A percentile compares a stretch with the other conserved stretches of the same genome.
Conservation (phyloP, 2,113 vertebrate genomes). For the Centrocercus urophasianus region DNA sequence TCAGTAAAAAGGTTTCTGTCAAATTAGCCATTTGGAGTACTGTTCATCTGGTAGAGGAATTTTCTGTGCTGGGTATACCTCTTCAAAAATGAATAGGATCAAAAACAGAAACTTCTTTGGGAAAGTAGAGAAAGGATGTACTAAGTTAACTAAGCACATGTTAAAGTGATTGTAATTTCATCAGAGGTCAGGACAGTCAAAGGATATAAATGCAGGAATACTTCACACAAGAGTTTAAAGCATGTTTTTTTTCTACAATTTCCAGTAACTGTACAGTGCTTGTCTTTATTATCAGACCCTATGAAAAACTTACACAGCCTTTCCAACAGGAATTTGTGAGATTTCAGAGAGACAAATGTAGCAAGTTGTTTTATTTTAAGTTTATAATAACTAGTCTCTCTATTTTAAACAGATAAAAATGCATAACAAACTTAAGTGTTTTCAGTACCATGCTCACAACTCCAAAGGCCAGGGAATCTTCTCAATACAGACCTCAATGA, state of each 20-base stretch:
- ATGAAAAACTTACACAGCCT: not conserved
- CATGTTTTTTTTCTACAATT: not conserved
- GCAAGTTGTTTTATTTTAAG: constrained; percentile 37
- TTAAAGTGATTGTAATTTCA: not conserved
- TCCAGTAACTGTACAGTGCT: not conserved
- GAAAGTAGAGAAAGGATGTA: not conserved
- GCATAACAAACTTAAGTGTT: not conserved
- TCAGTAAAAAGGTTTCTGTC: not conserved
- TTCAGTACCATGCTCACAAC: not conserved
- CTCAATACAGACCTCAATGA: not conserved
- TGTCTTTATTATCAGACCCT: not conserved
- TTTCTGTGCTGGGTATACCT: not conserved
- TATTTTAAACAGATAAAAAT: constrained; percentile 15
- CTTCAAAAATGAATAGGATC: not conserved
- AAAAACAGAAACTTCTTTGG: not conserved
- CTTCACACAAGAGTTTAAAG: not conserved
- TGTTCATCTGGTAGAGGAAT: not conserved
- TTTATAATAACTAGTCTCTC: not conserved
- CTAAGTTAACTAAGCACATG: not conserved
- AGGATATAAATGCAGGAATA: not conserved
- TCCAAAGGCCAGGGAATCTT: not conserved
- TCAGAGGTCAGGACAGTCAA: not conserved
- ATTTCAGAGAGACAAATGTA: constrained; percentile 2
- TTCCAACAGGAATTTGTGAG: constrained; percentile 10
- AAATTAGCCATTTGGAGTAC: not conserved